Conservation (phyloP, 2,797 vertebrate species). For the Microcaecilia unicolor region DNA sequence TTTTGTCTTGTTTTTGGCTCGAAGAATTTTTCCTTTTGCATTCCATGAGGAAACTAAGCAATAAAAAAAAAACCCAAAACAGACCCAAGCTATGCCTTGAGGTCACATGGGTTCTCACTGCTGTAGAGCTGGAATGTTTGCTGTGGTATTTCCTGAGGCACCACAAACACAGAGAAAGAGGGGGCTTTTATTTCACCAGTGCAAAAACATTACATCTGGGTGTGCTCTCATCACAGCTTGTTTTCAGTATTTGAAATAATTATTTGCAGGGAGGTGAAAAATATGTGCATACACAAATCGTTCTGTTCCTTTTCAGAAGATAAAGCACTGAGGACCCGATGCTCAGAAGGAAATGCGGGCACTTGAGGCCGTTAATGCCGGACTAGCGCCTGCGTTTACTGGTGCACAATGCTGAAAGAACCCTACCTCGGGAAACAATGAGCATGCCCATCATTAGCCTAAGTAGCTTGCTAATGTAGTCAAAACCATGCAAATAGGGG, state of each 20-base stretch:
- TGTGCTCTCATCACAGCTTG: not conserved
- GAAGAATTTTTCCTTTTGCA: not conserved
- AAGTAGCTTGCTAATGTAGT: too few species aligned
- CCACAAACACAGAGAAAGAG: conserved; percentile 47
- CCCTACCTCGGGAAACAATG: too few species aligned
- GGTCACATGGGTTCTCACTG: conserved; percentile 48
- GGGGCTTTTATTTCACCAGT: not conserved
- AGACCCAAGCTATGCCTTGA: too few species aligned
- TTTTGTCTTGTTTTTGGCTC: not conserved
- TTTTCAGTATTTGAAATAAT: not conserved
- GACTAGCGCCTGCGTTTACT: too few species aligned
- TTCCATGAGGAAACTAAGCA: not conserved
- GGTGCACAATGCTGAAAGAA: too few species aligned
- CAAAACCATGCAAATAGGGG: too few species aligned
- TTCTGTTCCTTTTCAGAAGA: too few species aligned
- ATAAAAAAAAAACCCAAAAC: too few species aligned
- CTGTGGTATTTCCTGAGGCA: conserved; percentile 73
- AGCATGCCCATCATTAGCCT: too few species aligned
- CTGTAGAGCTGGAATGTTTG: conserved; percentile 59
- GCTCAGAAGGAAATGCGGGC: too few species aligned
- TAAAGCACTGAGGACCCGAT: too few species aligned
- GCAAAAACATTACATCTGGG: not conserved
- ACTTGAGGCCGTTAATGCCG: too few species aligned
- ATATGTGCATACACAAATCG: not conserved
- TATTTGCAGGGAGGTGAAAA: not conserved